phyloP scores from a whole-genome alignment of 2,797 vertebrate species.

The Myotis myotis region DNA sequence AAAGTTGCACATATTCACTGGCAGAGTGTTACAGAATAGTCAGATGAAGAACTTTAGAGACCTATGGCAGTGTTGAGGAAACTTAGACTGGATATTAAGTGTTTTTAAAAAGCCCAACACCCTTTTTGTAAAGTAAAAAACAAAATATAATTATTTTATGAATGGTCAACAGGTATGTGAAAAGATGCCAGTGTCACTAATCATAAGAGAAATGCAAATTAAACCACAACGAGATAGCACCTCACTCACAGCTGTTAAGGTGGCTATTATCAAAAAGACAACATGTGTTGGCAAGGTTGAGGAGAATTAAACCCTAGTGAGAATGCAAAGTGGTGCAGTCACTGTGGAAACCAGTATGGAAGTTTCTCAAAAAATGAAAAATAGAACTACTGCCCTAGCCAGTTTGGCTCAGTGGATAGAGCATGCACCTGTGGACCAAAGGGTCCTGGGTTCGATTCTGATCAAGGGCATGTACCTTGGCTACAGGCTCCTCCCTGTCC shows the following conservation, averaged over 20 bases:
- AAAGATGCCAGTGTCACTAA: background rate
- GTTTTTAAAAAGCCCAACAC: background rate
- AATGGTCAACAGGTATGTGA: background rate
- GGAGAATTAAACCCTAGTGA: background rate
- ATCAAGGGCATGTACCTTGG: background rate
- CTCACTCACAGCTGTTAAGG: background rate
- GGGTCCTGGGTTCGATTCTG: background rate
- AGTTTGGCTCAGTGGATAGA: background rate
- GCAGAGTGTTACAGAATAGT: background rate
- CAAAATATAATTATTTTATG: too few species aligned
- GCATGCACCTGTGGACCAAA: background rate
- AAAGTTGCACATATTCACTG: background rate
- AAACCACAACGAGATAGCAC: background rate
- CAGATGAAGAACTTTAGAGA: background rate
- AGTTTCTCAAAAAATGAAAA: background rate
- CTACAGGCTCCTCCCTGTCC: background rate
- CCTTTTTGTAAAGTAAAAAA: background rate
- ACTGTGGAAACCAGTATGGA: background rate
- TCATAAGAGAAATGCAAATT: background rate
- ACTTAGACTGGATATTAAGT: background rate
- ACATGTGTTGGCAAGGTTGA: background rate
- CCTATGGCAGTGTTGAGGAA: background rate
- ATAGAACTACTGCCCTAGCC: background rate
- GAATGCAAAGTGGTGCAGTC: background rate
- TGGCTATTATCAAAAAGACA: background rate